These are phyloP conservation scores for Frankliniella fusca DNA, from an alignment of 2,888 invertebrate species.

Conservation along the genomic window DNA sequence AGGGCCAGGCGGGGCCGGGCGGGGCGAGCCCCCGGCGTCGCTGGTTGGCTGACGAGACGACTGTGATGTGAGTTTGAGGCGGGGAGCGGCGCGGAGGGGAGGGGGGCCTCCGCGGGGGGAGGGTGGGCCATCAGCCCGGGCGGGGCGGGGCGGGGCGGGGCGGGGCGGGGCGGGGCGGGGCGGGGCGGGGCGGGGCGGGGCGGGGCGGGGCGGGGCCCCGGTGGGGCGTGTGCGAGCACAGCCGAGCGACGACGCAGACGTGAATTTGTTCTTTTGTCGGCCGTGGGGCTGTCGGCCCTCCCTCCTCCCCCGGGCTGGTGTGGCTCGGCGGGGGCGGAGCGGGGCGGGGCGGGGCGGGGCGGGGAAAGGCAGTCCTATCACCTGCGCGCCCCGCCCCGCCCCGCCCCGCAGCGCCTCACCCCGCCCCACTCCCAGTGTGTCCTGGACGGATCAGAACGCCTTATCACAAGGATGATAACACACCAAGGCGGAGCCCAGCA, in stretches of 20 bases:
- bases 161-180: neutral
- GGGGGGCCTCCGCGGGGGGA: no score
- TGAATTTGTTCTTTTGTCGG: conserved; percentile 25
- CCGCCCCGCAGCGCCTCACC: no score
- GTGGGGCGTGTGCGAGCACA: no score
- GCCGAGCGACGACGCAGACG: neutral
- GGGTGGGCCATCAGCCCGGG: no score
- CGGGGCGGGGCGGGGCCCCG: neutral
- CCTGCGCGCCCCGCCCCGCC: neutral
- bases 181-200: neutral
- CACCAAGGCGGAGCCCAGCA: no score
- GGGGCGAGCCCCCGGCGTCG: neutral
- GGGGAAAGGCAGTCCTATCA: conserved; percentile 3
- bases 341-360: neutral
- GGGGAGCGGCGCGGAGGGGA: neutral
- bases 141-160: no score
- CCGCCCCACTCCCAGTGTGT: no score
- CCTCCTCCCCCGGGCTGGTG: neutral
- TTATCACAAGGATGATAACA: no score
- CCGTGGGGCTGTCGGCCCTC: neutral
- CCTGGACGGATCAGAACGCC: no score
- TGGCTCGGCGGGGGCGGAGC: neutral
- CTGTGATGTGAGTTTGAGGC: conserved; percentile 18
- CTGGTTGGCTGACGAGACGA: conserved; percentile 3
- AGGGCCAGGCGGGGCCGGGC: neutral